These are phyloP conservation scores for Limosa lapponica DNA, from an alignment of 2,797 vertebrate genomes.

Conservation along the genomic window DNA sequence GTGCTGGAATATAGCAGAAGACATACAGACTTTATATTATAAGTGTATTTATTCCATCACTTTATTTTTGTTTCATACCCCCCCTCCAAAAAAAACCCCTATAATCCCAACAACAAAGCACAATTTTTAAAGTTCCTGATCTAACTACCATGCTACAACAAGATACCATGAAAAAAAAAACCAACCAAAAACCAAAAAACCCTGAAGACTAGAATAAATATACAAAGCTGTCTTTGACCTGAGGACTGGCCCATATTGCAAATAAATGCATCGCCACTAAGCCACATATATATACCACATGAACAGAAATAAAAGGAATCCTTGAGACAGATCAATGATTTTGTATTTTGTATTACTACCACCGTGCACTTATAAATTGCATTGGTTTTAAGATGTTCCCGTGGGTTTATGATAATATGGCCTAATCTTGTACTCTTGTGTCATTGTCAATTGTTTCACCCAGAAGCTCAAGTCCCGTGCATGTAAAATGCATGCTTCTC, in stretches of 20 bases:
- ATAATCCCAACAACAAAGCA: neutral
- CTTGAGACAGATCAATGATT: neutral
- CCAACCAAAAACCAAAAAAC: neutral
- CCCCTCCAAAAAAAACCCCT: neutral
- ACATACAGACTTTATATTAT: neutral
- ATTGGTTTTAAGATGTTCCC: neutral
- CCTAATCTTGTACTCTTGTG: neutral
- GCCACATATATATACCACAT: neutral
- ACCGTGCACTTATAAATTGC: neutral
- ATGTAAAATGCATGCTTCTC: neutral
- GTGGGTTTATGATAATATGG: neutral
- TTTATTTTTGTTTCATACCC: neutral
- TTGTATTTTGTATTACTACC: neutral
- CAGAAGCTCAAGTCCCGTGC: neutral
- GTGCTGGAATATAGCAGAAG: neutral
- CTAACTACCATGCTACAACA: neutral
- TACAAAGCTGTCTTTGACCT: neutral
- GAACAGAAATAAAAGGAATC: constrained; percentile 2
- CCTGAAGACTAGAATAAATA: neutral
- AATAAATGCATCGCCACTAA: constrained; percentile 1
- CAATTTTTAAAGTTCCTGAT: neutral
- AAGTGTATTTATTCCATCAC: neutral
- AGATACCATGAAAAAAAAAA: neutral
- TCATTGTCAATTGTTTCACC: neutral
- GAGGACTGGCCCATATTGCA: neutral